Percentiles rank a stretch among this genome's conserved stretches.
Evolutionary conservation across 2,113 vertebrate species (phyloP).

Genomic region (Brachionichthys hirsutus): DNA sequence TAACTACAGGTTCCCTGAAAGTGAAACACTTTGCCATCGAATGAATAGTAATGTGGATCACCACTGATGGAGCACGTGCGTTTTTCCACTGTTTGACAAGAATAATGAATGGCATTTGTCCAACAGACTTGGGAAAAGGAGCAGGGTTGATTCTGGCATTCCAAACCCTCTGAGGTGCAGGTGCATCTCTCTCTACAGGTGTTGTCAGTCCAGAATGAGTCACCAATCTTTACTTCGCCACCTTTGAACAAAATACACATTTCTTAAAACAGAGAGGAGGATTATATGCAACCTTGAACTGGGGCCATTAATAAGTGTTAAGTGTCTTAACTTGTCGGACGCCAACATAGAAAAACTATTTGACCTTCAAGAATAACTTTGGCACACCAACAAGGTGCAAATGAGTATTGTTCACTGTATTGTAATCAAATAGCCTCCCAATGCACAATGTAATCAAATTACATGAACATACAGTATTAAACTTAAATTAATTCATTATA

Average conservation of each 20-base stretch:
- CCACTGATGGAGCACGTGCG: conserved; percentile 62
- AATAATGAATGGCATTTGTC: conserved; percentile 34
- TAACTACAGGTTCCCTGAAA: conserved; percentile 67
- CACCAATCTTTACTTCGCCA: conserved; percentile 23
- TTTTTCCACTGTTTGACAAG: conserved; percentile 54
- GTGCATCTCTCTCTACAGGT: conserved; percentile 58
- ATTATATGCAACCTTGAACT: too few relatives aligned
- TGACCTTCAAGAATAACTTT: too few relatives aligned
- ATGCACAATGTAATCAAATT: too few relatives aligned
- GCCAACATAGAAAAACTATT: too few relatives aligned
- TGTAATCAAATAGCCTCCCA: too few relatives aligned
- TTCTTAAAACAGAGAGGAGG: too few relatives aligned
- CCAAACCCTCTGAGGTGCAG: conserved; percentile 38
- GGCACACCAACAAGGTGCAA: too few relatives aligned
- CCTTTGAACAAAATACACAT: conserved; percentile 39
- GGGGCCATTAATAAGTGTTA: too few relatives aligned
- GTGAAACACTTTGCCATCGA: conserved; percentile 52
- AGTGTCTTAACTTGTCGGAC: too few relatives aligned
- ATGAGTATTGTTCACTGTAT: too few relatives aligned
- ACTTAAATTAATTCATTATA: too few relatives aligned
- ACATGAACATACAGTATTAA: too few relatives aligned
- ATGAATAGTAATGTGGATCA: conserved; percentile 71
- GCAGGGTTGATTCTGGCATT: conserved; percentile 48
- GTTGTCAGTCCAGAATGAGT: conserved; percentile 67
- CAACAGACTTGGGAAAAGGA: conserved; percentile 56